Conservation (phyloP, 2,113 vertebrate species). For the Sebastes schlegelii region DNA sequence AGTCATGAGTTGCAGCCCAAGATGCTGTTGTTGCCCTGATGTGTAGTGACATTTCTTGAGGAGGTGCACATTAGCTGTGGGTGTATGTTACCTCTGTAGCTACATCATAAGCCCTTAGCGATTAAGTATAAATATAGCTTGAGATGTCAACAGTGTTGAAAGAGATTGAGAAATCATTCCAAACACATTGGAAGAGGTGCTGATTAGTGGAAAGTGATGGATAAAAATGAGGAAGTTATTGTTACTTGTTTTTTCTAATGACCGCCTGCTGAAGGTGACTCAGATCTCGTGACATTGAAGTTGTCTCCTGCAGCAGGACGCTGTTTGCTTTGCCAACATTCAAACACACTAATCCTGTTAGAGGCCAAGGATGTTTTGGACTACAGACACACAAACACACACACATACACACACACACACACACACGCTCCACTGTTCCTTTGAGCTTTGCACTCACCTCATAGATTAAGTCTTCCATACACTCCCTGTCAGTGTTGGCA, state of each 20-base stretch:
- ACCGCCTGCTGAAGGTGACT: slow-evolving; percentile 55
- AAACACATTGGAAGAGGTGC: neutral
- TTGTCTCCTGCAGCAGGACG: slow-evolving; percentile 34
- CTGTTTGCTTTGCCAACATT: slow-evolving; percentile 78
- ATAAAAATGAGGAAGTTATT: slow-evolving; percentile 13
- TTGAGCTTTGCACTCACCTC: slow-evolving; percentile 13
- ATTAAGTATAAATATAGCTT: neutral
- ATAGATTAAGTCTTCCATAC: neutral
- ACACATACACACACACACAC: slow-evolving; percentile 27
- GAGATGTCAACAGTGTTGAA: neutral
- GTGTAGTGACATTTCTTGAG: neutral
- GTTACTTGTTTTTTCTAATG: neutral
- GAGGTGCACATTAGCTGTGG: neutral
- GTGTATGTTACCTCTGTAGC: too few species aligned
- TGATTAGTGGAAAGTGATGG: slow-evolving; percentile 13
- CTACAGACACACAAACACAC: slow-evolving; percentile 54
- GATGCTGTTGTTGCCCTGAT: too few species aligned
- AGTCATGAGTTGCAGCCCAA: too few species aligned
- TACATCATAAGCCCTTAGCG: too few species aligned
- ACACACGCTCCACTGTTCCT: neutral
- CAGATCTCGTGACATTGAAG: slow-evolving; percentile 63
- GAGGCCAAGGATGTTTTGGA: slow-evolving; percentile 59
- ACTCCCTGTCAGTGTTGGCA: slow-evolving; percentile 1
- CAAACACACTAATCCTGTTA: slow-evolving; percentile 75
- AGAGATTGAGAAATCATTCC: neutral